These are phyloP conservation scores for Fragum fragum DNA, from an alignment of 2,888 invertebrate species.

Conservation along the genomic window DNA sequence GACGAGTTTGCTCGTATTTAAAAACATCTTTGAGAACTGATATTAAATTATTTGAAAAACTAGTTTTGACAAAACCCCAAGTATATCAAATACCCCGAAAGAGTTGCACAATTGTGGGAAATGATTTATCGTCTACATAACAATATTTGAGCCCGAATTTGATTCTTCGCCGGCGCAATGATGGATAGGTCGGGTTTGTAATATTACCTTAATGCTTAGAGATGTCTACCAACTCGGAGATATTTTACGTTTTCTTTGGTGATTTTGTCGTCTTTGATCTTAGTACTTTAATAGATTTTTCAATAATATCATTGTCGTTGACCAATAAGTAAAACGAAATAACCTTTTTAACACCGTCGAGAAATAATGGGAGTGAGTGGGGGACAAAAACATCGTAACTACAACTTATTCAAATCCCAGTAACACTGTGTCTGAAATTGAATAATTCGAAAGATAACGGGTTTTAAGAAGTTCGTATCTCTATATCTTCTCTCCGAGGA, in stretches of 20 bases:
- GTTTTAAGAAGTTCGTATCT: too few relatives aligned
- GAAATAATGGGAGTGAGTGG: too few relatives aligned
- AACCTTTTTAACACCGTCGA: too few relatives aligned
- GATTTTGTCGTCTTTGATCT: background rate
- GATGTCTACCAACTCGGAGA: background rate
- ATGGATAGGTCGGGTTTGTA: background rate
- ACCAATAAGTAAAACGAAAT: too few relatives aligned
- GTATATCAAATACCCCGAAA: background rate
- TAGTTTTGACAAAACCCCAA: background rate
- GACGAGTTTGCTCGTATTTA: too few relatives aligned
- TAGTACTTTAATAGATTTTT: background rate
- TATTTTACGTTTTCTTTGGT: constrained; percentile 1
- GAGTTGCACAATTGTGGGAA: background rate
- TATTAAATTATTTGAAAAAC: background rate
- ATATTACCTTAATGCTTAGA: background rate
- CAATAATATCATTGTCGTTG: too few relatives aligned
- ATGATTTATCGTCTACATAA: background rate
- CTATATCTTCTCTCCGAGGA: too few relatives aligned
- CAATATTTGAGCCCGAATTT: background rate
- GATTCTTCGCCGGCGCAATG: background rate
- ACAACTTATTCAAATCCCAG: too few relatives aligned
- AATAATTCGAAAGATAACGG: too few relatives aligned
- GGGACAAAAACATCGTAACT: too few relatives aligned
- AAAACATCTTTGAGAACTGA: too few relatives aligned
- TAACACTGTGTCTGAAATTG: too few relatives aligned